phyloP scores from a whole-genome alignment of 2,888 invertebrate species.

The Ptilodon capucinus region DNA sequence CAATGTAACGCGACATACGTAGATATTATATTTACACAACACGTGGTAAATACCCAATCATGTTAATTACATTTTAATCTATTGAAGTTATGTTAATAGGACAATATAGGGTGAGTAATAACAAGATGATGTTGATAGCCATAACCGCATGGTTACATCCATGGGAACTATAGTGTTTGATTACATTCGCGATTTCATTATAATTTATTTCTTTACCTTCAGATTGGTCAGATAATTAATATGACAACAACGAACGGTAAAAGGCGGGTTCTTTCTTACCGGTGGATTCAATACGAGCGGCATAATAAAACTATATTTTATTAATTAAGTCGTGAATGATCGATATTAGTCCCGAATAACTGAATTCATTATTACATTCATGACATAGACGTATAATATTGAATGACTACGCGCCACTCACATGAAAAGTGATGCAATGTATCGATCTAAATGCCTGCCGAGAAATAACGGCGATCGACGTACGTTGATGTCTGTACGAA shows the following conservation, averaged over 20 bases:
- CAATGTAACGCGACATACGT: too few relatives aligned
- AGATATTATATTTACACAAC: constrained; percentile 4
- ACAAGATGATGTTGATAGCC: constrained; percentile 2
- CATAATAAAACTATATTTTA: neutral
- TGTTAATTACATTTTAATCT: constrained; percentile 5
- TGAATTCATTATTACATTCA: too few relatives aligned
- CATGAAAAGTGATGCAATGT: too few relatives aligned
- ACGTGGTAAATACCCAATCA: constrained; percentile 17
- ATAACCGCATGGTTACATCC: constrained; percentile 6
- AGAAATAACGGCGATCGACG: too few relatives aligned
- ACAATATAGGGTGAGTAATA: constrained; percentile 1
- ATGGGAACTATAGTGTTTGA: neutral
- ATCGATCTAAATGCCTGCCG: too few relatives aligned
- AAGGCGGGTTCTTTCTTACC: too few relatives aligned
- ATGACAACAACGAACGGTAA: too few relatives aligned
- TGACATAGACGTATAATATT: too few relatives aligned
- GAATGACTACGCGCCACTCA: too few relatives aligned
- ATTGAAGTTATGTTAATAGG: constrained; percentile 8
- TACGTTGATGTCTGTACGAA: too few relatives aligned
- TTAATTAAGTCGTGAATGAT: neutral
- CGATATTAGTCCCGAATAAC: neutral
- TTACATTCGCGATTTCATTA: neutral
- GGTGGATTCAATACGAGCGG: neutral
- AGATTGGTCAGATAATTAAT: too few relatives aligned
- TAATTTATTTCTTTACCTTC: too few relatives aligned